Evolutionary conservation across 2,113 vertebrate species (phyloP).

Genomic region (Cyanistes caeruleus): DNA sequence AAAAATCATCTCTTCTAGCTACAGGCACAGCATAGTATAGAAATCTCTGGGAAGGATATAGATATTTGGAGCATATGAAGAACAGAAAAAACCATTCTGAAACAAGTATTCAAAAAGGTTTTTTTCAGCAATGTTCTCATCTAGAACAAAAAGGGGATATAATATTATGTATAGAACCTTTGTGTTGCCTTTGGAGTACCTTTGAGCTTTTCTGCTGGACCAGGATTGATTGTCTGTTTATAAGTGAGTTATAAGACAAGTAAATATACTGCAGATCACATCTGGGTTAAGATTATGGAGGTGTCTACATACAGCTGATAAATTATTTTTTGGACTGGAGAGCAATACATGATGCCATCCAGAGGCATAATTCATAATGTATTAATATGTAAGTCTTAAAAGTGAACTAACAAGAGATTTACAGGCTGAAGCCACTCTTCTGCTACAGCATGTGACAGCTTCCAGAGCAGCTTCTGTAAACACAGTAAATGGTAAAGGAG

Average conservation of each 20-base stretch:
- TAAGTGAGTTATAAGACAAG: conserved; percentile 14
- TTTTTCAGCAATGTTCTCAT: neutral
- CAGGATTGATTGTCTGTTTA: neutral
- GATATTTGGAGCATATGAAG: neutral
- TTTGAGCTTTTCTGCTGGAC: neutral
- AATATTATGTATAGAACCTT: neutral
- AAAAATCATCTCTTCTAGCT: neutral
- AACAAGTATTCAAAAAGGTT: neutral
- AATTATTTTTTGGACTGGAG: neutral
- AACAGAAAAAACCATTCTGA: neutral
- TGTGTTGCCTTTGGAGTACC: neutral
- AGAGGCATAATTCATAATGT: conserved; percentile 23
- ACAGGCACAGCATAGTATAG: neutral
- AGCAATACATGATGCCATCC: neutral
- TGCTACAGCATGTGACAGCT: conserved; percentile 13
- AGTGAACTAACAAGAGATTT: conserved; percentile 54
- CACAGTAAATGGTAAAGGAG: neutral
- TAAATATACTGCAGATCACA: neutral
- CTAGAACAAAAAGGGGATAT: neutral
- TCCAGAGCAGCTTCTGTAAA: conserved; percentile 26
- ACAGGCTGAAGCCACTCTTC: conserved; percentile 9
- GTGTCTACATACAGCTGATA: neutral
- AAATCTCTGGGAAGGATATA: neutral
- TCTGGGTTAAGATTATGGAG: neutral
- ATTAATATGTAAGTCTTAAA: conserved; percentile 50